Conservation (phyloP, 2,113 vertebrate species). For the Lepus americanus region DNA sequence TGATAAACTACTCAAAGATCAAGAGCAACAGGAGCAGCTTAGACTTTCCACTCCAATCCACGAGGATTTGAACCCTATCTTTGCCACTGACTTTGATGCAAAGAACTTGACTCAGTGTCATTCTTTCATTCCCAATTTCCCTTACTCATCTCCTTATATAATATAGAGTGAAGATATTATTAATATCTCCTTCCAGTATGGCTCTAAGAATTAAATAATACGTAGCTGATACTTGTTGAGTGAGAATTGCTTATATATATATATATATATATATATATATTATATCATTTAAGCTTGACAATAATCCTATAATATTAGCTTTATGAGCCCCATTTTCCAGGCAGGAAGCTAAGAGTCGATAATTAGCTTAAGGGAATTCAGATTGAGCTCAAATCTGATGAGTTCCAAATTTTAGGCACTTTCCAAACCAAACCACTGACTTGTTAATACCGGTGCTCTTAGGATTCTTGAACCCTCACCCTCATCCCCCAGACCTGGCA, state of each 20-base stretch:
- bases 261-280: no score
- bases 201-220: constrained; percentile 22
- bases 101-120: background rate
- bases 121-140: background rate
- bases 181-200: background rate
- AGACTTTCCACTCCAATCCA: background rate
- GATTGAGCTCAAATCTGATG: background rate
- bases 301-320: background rate
- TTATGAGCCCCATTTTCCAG: background rate
- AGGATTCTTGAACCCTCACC: background rate
- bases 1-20: background rate
- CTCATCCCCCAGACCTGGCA: background rate
- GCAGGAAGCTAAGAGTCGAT: background rate
- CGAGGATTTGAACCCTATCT: background rate
- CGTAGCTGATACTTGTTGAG: background rate
- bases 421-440: background rate
- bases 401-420: background rate
- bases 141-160: background rate
- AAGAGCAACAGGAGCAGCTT: background rate
- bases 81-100: background rate
- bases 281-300: background rate
- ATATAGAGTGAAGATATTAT: background rate
- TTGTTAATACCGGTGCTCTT: background rate
- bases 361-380: background rate
- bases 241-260: background rate